Base-by-base conservation (phyloP, 2,797 vertebrate genomes). In the Chelidonichthys spinosus region DNA sequence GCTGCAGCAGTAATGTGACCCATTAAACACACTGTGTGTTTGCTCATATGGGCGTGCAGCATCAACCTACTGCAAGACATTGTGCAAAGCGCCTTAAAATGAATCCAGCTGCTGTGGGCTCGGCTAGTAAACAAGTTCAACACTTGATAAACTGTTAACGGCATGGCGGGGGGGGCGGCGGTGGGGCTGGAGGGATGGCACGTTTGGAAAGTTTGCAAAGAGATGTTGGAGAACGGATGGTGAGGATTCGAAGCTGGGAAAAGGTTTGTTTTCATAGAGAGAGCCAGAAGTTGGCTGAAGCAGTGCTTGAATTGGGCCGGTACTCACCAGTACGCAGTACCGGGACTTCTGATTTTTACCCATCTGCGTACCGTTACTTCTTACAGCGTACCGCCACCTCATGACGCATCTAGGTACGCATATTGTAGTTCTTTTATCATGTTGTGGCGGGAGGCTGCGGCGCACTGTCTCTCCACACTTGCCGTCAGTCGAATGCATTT, bases 191-290 rank as follows among this genome's bases (percentile, higher is more conserved):
- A 61, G 10, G 46, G 36, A 70, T 15, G 64, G n/a, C 14, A 11
- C 25, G 49, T 79, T 78, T 72, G 58, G 67, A 55, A 62, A 62
- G 62, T 63, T 64, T 72, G 74, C 46, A 55, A 50, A 68, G 79
- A 79, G 25, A 25, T 25, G 25, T 65, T 63, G 33, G 14, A 11
- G 71, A 78, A 54, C 85, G 90, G 84, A 88, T 85, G 87, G 76
- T 10, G 71, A 62, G 66, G 81, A 85, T 86, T 86, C 80, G 63
- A 85, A 18, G 54, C 58, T 69, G 54, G 72, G 79, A 76, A 74
- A 81, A 76, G 61, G 67, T 82, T 82, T 85, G 74, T 82, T 87
- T 87, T 85, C 44, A 61, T 18, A 68, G n/a, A 50, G 37, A 0
- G 7, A 75, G 80, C 61, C 70, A 66, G 63, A 54, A 42, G 63